Base-by-base conservation (phyloP, 1,140 invertebrate genomes). In the Temnothorax curvispinosus region DNA sequence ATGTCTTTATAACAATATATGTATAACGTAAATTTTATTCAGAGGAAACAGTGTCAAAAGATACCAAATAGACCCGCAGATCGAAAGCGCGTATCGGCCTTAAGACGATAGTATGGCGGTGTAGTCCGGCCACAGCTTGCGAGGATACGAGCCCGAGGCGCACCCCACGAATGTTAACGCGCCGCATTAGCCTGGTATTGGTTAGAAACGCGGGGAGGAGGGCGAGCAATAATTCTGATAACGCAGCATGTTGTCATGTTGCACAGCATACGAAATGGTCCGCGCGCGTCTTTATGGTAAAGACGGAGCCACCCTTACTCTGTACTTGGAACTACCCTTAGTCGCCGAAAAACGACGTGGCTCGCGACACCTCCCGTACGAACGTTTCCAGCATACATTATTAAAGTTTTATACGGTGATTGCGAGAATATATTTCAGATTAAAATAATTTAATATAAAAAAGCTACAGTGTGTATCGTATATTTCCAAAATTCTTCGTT, bases 221-320 rank as follows among this genome's bases (percentile, higher is more conserved):
- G 87, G 84, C 84, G 71, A 62, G 94, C 93, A 94, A 95, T 94
- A 95, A 95, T 95, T 95, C 93, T 94, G 94, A 95, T 95, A 95
- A 95, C 94, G 92, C 95, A 95, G 94, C 94, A 95, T 95, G 94
- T 95, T 95, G 95, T 95, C 94, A 94, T 94, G 94, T 94, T 93
- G 93, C 92, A 88, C 93, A 90, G 94, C 94, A 95, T 95, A 95
- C 95, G 89, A 95, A 95, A 94, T 93, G 88, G 86, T 88, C 80
- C 52, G 69, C 84, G 47, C 50, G 44, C 65, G 76, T 65, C 65
- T 84, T 88, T 84, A 78, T 72, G 64, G 74, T 58, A 82, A 90
- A 87, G 81, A 74, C 80, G 38, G 21, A 62, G 54, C n/a, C 18
- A 62, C 69, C 80, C 80, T 82, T 47, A 72, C 21, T 18, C 80